These are phyloP conservation scores for Heteromormyrus szaboi DNA, from an alignment of 2,797 vertebrate species.

Conservation along the genomic window DNA sequence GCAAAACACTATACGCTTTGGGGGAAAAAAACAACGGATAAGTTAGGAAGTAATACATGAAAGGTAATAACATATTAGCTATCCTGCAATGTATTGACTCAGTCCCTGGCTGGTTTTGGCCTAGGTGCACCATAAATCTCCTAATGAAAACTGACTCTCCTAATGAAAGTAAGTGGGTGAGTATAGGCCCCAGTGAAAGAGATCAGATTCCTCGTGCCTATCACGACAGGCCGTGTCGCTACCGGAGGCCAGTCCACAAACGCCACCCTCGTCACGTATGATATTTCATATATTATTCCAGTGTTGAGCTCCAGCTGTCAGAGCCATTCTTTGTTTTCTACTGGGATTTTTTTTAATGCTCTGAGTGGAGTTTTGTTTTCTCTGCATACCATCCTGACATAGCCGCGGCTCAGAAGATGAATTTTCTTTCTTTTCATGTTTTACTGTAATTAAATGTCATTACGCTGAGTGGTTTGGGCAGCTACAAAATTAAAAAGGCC, in stretches of 20 bases:
- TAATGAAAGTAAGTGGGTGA: slow-evolving; percentile 1
- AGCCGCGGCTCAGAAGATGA: slow-evolving; percentile 34
- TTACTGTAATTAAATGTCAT: slow-evolving; percentile 48
- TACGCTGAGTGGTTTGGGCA: slow-evolving; percentile 36
- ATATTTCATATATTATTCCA: slow-evolving; percentile 19
- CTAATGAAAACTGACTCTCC: slow-evolving; percentile 1
- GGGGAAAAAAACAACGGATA: not conserved
- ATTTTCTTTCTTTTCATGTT: slow-evolving; percentile 36
- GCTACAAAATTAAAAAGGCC: slow-evolving; percentile 33
- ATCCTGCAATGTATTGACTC: not conserved
- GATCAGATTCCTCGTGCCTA: not conserved
- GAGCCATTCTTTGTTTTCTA: slow-evolving; percentile 17
- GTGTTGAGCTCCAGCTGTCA: slow-evolving; percentile 25
- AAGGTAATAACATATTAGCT: slow-evolving; percentile 1
- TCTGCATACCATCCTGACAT: slow-evolving; percentile 36
- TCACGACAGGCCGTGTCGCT: not conserved
- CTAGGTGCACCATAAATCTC: not conserved
- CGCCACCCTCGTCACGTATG: slow-evolving; percentile 1
- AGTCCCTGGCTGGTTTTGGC: not conserved
- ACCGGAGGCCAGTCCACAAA: not conserved
- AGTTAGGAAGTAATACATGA: not conserved
- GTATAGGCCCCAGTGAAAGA: not conserved
- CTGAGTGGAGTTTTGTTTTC: slow-evolving; percentile 18
- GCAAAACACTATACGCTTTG: not conserved
- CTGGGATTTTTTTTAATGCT: slow-evolving; percentile 31